Base-by-base conservation (phyloP, 2,888 invertebrate species). In the Ypsolopha scabrella region DNA sequence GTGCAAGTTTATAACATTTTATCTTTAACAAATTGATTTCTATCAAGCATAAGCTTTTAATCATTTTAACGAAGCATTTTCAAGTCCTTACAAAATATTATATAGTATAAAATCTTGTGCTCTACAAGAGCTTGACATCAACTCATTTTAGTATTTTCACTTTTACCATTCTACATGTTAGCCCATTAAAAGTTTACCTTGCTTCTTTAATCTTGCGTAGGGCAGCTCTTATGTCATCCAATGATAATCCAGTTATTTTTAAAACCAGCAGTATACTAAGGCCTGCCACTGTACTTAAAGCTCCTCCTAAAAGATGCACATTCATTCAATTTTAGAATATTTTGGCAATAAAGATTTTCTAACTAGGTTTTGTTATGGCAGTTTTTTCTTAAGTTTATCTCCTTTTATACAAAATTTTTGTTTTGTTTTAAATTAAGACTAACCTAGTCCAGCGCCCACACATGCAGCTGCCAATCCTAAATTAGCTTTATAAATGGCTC, bases 391-490 rank as follows among this genome's bases (percentile, higher is more conserved):
- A 24, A 3, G 24, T 24, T 24, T 24, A 4, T 24, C 24, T 24
- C 24, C 2, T 24, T 3, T 24, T 24, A 24, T 24, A 24, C 24
- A 24, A 24, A 24, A 24, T n/a, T n/a, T n/a, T n/a, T n/a, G 24
- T 24, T 24, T 24, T 3, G 24, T 24, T 24, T 3, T 24, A 24
- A 24, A 24, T 24, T 24, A 24, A 24, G 24, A 57, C 53, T 60
- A 79, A 90, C 91, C 94, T 68, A 93, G 64, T 11, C 88, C 74
- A 43, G 88, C 88, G 7, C 94, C 95, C 38, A 92, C 91, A 4
- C 90, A 58, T 69, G 90, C 87, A 6, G 90, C 94, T 50, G 89
- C 88, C 1, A 92, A 68, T 0, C 95, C 95, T 64, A 92, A 68
- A 60, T 89, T 88, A 0, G 90, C 68, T 78, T 92, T 94, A 66